Conservation (phyloP, 2,113 vertebrate genomes). For the Solea solea region DNA sequence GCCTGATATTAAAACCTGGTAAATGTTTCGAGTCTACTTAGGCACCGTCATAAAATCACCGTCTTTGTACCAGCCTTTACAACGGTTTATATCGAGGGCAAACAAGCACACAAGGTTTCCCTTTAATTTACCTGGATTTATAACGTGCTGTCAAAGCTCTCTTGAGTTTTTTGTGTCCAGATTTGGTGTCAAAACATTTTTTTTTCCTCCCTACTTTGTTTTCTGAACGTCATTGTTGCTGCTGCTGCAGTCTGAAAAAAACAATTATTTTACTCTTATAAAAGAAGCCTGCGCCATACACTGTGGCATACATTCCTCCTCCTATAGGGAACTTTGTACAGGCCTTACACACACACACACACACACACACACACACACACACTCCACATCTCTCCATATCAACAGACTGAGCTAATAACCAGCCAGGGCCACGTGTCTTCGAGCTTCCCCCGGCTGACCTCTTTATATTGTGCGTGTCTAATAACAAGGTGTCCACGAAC, state of each 20-base stretch:
- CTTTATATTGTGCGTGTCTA: background rate
- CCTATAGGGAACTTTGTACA: constrained; percentile 81
- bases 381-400: constrained; percentile 63
- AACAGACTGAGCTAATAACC: constrained; percentile 79
- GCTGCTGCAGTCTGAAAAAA: constrained; percentile 71
- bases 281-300: constrained; percentile 74
- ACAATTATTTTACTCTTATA: constrained; percentile 37
- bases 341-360: constrained; percentile 69
- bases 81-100: background rate
- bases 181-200: constrained; percentile 50
- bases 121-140: constrained; percentile 2
- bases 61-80: background rate
- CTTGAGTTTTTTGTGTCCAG: constrained; percentile 19
- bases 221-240: constrained; percentile 61
- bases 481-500: constrained; percentile 2
- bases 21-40: background rate
- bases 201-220: constrained; percentile 69
- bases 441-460: background rate
- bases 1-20: background rate
- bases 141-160: constrained; percentile 9
- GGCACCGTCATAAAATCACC: background rate
- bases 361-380: too few relatives aligned
- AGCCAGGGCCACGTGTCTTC: constrained; percentile 14
- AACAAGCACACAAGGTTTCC: background rate
- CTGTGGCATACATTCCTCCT: constrained; percentile 89